phyloP scores from a whole-genome alignment of 2,113 vertebrate species.

The Ceyx margarethae region DNA sequence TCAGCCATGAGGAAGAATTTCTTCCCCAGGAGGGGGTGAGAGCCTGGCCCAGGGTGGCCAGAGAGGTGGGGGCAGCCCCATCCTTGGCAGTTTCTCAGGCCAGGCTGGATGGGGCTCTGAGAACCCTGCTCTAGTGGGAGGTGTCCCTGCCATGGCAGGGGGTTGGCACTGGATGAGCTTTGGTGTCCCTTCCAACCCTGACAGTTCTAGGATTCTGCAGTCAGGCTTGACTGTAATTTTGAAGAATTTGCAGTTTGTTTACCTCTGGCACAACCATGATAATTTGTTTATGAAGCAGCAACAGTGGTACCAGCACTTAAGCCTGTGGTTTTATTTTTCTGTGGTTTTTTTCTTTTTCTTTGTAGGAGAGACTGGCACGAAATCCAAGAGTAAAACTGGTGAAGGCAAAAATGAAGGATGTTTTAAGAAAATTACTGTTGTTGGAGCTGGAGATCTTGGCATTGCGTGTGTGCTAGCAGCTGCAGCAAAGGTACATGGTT shows the following conservation, averaged over 20 bases:
- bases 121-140: no score
- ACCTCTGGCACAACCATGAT: background rate
- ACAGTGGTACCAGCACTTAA: background rate
- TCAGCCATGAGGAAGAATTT: no score
- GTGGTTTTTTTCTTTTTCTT: background rate
- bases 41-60: no score
- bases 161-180: no score
- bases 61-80: no score
- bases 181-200: no score
- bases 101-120: no score
- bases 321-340: background rate
- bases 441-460: constrained; percentile 92
- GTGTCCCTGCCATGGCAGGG: no score
- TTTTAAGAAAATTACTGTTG: constrained; percentile 85
- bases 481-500: constrained; percentile 83
- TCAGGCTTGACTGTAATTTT: background rate
- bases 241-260: background rate
- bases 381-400: constrained; percentile 65
- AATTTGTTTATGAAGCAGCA: background rate
- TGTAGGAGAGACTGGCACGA: constrained; percentile 73
- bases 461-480: constrained; percentile 88
- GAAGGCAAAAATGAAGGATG: constrained; percentile 40
- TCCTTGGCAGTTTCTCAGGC: no score
- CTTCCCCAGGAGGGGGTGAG: no score
- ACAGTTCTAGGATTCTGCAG: background rate